phyloP scores from a whole-genome alignment of 2,797 vertebrate genomes.

The Spondyliosoma cantharus region DNA sequence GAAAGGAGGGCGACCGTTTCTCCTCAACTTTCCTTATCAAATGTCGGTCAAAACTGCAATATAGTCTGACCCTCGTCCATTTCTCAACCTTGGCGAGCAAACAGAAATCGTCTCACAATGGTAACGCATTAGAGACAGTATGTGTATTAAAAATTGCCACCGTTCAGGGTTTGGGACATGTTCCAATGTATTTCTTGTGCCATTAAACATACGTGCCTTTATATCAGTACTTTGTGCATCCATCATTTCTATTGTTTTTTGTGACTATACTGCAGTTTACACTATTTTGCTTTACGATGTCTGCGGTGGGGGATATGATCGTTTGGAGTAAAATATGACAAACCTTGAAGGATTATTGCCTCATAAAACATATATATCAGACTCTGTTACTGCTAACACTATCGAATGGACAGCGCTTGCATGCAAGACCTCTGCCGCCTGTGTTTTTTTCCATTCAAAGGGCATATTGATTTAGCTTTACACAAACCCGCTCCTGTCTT shows the following conservation, averaged over 20 bases:
- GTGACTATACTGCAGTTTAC: slow-evolving; percentile 33
- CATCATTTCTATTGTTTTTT: slow-evolving; percentile 47
- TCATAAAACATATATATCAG: slow-evolving; percentile 65
- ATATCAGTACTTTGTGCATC: slow-evolving; percentile 37
- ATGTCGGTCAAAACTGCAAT: slow-evolving; percentile 63
- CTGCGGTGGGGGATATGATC: slow-evolving; percentile 55
- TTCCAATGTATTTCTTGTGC: slow-evolving; percentile 51
- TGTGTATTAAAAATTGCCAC: slow-evolving; percentile 41
- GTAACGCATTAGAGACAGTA: slow-evolving; percentile 48
- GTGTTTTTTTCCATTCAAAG: slow-evolving; percentile 63
- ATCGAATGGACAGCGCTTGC: slow-evolving; percentile 33
- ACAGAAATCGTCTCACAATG: slow-evolving; percentile 48
- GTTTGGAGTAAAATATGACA: slow-evolving; percentile 55
- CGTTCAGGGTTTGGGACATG: slow-evolving; percentile 31
- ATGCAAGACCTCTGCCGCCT: slow-evolving; percentile 41
- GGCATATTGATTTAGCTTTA: slow-evolving; percentile 74
- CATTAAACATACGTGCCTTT: slow-evolving; percentile 39
- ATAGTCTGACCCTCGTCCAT: slow-evolving; percentile 50
- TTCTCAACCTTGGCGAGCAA: slow-evolving; percentile 51
- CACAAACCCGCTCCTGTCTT: slow-evolving; percentile 62
- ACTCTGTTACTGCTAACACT: slow-evolving; percentile 36
- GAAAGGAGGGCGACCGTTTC: slow-evolving; percentile 49
- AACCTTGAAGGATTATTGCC: slow-evolving; percentile 63
- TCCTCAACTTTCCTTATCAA: slow-evolving; percentile 64
- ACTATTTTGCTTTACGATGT: slow-evolving; percentile 49